These are phyloP conservation scores for Serranus cabrilla DNA, from an alignment of 2,797 vertebrate genomes.

Conservation along the genomic window DNA sequence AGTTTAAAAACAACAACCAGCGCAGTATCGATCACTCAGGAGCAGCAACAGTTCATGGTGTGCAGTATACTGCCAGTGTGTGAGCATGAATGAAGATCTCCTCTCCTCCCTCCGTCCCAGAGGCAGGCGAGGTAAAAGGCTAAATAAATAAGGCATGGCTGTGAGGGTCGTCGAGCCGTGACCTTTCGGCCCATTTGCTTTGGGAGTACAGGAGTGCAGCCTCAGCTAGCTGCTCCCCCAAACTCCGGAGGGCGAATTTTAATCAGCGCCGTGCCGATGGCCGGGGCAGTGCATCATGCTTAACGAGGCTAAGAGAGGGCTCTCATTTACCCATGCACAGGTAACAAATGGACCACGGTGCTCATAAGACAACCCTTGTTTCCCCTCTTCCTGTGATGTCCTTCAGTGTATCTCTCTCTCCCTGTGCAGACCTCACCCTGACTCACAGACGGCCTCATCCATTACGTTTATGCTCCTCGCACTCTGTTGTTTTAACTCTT, in stretches of 20 bases:
- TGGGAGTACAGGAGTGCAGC: constrained; percentile 65
- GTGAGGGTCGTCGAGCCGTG: constrained; percentile 65
- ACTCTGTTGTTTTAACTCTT: constrained; percentile 34
- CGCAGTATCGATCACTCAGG: not conserved
- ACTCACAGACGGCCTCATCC: constrained; percentile 11
- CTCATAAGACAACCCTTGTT: constrained; percentile 47
- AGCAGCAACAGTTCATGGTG: not conserved
- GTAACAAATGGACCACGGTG: constrained; percentile 76
- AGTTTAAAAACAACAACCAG: not conserved
- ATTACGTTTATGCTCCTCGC: constrained; percentile 5
- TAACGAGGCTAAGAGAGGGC: constrained; percentile 82
- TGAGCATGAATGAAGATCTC: constrained; percentile 44
- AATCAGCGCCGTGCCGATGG: constrained; percentile 76
- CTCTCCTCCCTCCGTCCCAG: constrained; percentile 18
- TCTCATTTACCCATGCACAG: constrained; percentile 75
- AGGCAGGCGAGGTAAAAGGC: constrained; percentile 52
- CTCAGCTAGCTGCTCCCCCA: constrained; percentile 59
- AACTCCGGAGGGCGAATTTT: constrained; percentile 77
- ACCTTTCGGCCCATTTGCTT: constrained; percentile 77
- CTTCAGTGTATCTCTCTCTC: constrained; percentile 34
- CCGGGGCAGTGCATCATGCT: constrained; percentile 76
- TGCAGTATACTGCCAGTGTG: not conserved
- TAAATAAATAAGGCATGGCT: constrained; percentile 78
- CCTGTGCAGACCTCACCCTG: constrained; percentile 1
- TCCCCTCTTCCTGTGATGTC: constrained; percentile 44